Base-by-base conservation (phyloP, 1,140 invertebrate species). In the Agraylea sexmaculata region DNA sequence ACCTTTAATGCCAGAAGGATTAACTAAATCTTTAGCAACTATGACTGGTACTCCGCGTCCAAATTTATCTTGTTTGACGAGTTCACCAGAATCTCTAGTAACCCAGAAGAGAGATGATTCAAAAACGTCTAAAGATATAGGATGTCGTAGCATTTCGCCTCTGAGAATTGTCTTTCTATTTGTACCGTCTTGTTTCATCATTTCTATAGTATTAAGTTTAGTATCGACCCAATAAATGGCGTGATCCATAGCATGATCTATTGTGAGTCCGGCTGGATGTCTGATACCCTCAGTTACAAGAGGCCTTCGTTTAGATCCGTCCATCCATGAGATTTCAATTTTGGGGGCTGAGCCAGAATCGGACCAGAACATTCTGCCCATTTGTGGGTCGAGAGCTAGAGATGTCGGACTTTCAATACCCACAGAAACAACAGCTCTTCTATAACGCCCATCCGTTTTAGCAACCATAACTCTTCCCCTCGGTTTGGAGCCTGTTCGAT, bases 261-360 rank as follows among this genome's bases (percentile, higher is more conserved):
- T 81, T 1, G 87, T 73, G 1, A 99, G 54, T 0, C 89, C 89
- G 1, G 86, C 78, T 0, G 93, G 93, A 53, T 83, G 80, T 6
- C 83, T 73, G 4, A 98, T 74, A 43, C 72, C 68, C 25, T 84
- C 82, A 0, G 75, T 77, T 1, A 96, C 78, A 2, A 98, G 53
- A 0, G 81, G 74, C 43, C 80, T 69, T 4, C 90, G 69, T 53
- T 86, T 83, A 0, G 78, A 83, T 1, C 94, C 94, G 53, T 96
- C 93, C 87, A 97, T 93, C 90, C 90, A 96, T 10, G 87, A 75
- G 0, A 80, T 75, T 58, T 93, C 88, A 39, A 94, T 91, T 57
- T 87, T 83, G 4, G 91, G 80, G 15, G 74, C 72, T 2, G 74
- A 75, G 12, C 87, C 87, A 4, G 80, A 79, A 58, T 96, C 88